Base-by-base conservation (phyloP, 2,888 invertebrate species). In the Drosophila paracracens region DNA sequence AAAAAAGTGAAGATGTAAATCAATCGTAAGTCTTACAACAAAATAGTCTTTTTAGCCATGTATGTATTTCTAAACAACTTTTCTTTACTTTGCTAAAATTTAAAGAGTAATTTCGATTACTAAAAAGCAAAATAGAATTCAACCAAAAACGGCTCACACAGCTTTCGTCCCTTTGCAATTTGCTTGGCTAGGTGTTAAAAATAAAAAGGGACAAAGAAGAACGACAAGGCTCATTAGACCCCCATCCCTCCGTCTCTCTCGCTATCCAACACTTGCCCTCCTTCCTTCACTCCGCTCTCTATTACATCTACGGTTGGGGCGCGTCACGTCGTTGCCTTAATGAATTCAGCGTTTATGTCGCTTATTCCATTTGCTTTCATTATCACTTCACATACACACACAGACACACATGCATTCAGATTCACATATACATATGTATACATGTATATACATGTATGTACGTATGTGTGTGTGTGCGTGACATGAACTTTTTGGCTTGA, bases 281-380 rank as follows among this genome's bases (percentile, higher is more conserved):
- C 11, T 33, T 43, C 43, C 21, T 33, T n/a, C 7, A 29, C 51
- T 27, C 11, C 57, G 16, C 33, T 21, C 27, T 10, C 2, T 53
- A 16, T 10, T 40, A 21, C 57, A 31, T 52, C 46, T 21, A 51
- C 61, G 58, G 52, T 62, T 58, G 56, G 52, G 62, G 70, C 67
- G 79, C 64, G 72, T 76, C 85, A 85, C 88, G 85, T 86, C 77
- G 83, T 87, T 83, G 76, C 70, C 70, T 83, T 90, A 90, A 91
- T 89, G 90, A 90, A 90, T 90, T 91, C 90, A 90, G 82, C 90
- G 87, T 90, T 91, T 91, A 90, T 91, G 83, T 83, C 82, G 87
- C 86, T 90, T 91, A 85, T 91, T 88, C 87, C 85, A 83, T 90
- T 84, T 79, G 79, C 80, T 83, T 90, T 88, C 86, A 83, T 89